Evolutionary conservation across 2,797 vertebrate species (phyloP), one percentile per base, ranked within the genome.

Genomic region (Hippoglossus hippoglossus): DNA sequence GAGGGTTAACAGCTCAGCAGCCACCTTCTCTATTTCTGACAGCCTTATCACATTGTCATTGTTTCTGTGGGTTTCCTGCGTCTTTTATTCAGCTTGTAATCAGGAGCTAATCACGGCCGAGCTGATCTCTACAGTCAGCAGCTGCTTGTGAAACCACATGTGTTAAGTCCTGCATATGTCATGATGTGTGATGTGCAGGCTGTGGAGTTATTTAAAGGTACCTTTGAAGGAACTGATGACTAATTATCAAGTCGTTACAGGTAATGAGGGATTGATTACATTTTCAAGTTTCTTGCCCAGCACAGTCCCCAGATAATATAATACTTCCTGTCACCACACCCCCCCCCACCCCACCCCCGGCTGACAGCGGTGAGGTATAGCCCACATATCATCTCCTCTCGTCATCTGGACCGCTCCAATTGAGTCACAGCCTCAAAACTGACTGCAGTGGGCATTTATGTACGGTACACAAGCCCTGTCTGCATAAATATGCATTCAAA

Each of bases 361-460:
- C 52, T 69, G 73, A 77, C 77, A 71, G 66, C 46, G 21, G 63
- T 64, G 69, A 83, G 41, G 49, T 69, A 81, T 28, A 39, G 64
- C 47, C 79, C 11, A 77, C 78, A 87, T 49, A 82, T 80, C 71
- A 87, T 76, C 56, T 76, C 66, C 49, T 54, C 49, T 49, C 77
- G 73, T 63, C 79, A 73, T 18, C 31, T 39, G 51, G 1, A 46
- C 58, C 5, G 5, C 56, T 73, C 26, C 50, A 50, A 73, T 57
- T 58, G 52, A 76, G 54, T 26, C 28, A 52, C 28, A 47, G 39
- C 25, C 25, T 64, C 41, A n/a, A 54, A 56, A 62, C 52, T 1
- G 39, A 49, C 57, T 31, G 54, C 63, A 67, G 47, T 59, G 60
- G 67, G 34, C 60, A 63, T 73, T 77, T 66, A 68, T 69, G 44